Conservation (phyloP, 92 coral and sea anemone genomes). For the Pocillopora grandis region DNA sequence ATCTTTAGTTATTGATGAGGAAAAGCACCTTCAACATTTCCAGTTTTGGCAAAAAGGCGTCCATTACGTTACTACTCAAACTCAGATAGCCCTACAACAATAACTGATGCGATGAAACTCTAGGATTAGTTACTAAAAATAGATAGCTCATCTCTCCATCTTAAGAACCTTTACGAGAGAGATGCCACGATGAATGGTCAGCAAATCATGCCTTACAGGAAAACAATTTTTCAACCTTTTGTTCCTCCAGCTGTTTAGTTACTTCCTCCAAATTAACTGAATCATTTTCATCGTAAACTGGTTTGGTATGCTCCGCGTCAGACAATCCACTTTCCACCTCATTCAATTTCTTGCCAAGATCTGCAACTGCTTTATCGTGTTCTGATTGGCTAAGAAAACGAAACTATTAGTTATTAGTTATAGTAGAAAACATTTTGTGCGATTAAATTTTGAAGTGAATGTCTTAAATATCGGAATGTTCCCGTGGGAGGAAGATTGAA, state of each 20-base stretch:
- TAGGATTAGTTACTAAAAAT: neutral
- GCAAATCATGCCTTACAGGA: too few relatives aligned
- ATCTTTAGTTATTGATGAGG: too few relatives aligned
- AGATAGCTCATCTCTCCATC: neutral
- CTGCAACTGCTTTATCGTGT: conserved; percentile 50
- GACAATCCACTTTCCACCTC: conserved; percentile 67
- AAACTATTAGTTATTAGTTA: neutral
- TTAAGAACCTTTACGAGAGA: too few relatives aligned
- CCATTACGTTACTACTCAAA: too few relatives aligned
- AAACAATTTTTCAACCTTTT: conserved; percentile 53
- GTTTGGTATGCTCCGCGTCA: conserved; percentile 59
- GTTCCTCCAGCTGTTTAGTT: conserved; percentile 72
- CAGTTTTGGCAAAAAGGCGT: too few relatives aligned
- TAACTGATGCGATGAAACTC: neutral
- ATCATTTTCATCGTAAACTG: conserved; percentile 48
- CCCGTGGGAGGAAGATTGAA: too few relatives aligned
- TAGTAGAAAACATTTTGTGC: too few relatives aligned
- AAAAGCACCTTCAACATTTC: too few relatives aligned
- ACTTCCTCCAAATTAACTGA: conserved; percentile 49
- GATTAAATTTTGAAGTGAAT: too few relatives aligned
- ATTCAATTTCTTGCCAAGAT: conserved; percentile 59
- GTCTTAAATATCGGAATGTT: too few relatives aligned
- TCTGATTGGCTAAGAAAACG: conserved; percentile 48
- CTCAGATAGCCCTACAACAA: too few relatives aligned
- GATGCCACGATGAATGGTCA: too few relatives aligned